These are phyloP conservation scores for Pollenia labialis DNA, from an alignment of 2,888 invertebrate species.

Conservation along the genomic window DNA sequence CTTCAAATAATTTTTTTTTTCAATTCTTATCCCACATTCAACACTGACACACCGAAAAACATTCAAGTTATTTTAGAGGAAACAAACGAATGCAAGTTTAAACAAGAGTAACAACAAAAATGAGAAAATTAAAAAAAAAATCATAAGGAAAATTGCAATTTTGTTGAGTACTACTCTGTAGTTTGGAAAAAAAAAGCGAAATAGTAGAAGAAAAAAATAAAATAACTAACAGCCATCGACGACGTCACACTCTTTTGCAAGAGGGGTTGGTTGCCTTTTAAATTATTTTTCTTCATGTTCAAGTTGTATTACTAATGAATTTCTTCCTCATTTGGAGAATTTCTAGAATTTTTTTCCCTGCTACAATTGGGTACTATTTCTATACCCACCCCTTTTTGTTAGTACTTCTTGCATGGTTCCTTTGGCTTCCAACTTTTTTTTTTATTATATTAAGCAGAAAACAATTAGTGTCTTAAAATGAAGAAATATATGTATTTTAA, in stretches of 20 bases:
- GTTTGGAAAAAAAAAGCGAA: conserved; percentile 15
- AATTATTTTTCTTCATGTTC: conserved; percentile 65
- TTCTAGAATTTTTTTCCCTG: conserved; percentile 32
- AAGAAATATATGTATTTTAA: conserved; percentile 54
- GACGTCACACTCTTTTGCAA: conserved; percentile 4
- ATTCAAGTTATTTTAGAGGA: conserved; percentile 64
- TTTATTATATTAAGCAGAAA: conserved; percentile 51
- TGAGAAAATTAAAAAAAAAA: conserved; percentile 33
- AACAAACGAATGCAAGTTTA: conserved; percentile 72
- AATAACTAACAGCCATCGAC: conserved; percentile 42
- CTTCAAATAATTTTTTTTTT: conserved; percentile 20
- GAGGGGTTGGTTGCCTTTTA: conserved; percentile 57
- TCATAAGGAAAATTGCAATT: conserved; percentile 72
- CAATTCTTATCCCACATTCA: conserved; percentile 42
- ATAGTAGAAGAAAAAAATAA: conserved; percentile 3
- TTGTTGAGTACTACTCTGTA: conserved; percentile 66
- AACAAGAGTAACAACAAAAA: conserved; percentile 55
- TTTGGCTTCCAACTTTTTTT: not conserved
- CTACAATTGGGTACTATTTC: not conserved
- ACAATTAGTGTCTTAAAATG: conserved; percentile 70
- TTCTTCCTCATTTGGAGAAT: conserved; percentile 63
- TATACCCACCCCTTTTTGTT: not conserved
- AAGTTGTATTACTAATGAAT: conserved; percentile 71
- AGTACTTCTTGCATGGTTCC: not conserved
- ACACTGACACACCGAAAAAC: conserved; percentile 24